phyloP scores from a whole-genome alignment of 2,888 invertebrate genomes.

The Tiliacea citrago region DNA sequence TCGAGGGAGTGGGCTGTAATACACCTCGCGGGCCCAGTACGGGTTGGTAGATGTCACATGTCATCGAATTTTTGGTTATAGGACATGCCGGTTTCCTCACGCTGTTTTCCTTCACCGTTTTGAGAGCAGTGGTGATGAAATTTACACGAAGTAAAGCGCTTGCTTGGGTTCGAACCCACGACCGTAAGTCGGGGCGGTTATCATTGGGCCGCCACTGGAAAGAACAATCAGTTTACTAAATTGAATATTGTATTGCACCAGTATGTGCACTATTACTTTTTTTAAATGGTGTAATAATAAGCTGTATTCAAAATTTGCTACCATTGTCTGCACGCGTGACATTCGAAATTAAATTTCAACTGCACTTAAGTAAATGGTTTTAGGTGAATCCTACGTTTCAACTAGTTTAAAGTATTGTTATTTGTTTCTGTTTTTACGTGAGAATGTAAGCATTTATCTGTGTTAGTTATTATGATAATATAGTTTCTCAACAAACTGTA shows the following conservation, averaged over 20 bases:
- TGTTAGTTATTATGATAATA: neutral
- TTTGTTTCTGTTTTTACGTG: constrained; percentile 3
- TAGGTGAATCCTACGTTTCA: constrained; percentile 34
- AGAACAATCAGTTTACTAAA: constrained; percentile 5
- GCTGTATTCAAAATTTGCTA: constrained; percentile 39
- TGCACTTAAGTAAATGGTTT: constrained; percentile 48
- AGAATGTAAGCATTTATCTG: neutral
- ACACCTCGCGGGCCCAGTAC: too few relatives aligned
- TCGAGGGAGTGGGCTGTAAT: too few relatives aligned
- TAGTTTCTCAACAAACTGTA: neutral
- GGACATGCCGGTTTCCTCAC: too few relatives aligned
- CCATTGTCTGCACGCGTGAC: constrained; percentile 49
- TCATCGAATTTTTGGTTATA: too few relatives aligned
- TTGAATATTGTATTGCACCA: neutral
- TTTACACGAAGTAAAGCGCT: too few relatives aligned
- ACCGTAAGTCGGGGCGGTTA: too few relatives aligned
- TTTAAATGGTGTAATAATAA: constrained; percentile 27
- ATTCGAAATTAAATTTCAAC: constrained; percentile 50
- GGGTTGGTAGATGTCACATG: too few relatives aligned
- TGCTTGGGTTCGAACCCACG: too few relatives aligned
- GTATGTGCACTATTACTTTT: constrained; percentile 5
- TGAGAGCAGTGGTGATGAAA: too few relatives aligned
- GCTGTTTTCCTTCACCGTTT: too few relatives aligned
- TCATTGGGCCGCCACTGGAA: neutral
- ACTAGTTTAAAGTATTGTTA: constrained; percentile 17